phyloP scores from a whole-genome alignment of 2,888 invertebrate genomes.

The Agonum fuliginosum region DNA sequence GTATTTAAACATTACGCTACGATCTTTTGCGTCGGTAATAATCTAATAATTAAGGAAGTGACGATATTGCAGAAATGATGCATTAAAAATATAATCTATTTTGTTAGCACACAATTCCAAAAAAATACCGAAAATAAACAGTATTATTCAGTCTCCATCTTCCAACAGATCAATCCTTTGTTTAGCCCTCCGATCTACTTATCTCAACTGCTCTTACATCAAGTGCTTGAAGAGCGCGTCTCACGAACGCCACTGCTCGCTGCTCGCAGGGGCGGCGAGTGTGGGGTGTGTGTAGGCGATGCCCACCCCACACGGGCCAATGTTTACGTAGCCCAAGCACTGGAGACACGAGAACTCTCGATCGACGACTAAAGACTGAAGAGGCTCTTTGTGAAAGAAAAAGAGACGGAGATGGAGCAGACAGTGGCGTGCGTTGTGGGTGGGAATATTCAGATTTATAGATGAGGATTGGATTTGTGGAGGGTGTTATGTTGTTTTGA shows the following conservation, averaged over 20 bases:
- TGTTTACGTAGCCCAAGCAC: not conserved
- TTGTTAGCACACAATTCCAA: too few relatives aligned
- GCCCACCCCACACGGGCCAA: not conserved
- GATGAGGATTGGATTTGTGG: not conserved
- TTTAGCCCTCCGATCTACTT: constrained; percentile 27
- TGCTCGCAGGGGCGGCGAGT: not conserved
- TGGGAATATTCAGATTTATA: not conserved
- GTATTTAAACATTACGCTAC: too few relatives aligned
- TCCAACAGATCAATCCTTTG: constrained; percentile 34
- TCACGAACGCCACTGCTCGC: not conserved
- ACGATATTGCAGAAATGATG: too few relatives aligned
- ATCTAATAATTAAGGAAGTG: too few relatives aligned
- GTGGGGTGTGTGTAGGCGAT: not conserved
- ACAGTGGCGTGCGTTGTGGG: not conserved
- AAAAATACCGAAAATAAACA: too few relatives aligned
- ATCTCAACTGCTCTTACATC: constrained; percentile 26
- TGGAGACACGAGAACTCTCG: not conserved
- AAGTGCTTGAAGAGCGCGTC: not conserved
- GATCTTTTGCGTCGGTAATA: too few relatives aligned
- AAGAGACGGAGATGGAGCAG: not conserved
- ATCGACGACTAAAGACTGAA: not conserved
- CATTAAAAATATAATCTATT: too few relatives aligned
- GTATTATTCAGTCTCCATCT: too few relatives aligned
- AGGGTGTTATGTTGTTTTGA: not conserved
- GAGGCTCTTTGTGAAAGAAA: constrained; percentile 4